Evolutionary conservation across 2,113 vertebrate genomes (phyloP), one percentile per base, ranked within the genome.

Genomic region (Merops nubicus): DNA sequence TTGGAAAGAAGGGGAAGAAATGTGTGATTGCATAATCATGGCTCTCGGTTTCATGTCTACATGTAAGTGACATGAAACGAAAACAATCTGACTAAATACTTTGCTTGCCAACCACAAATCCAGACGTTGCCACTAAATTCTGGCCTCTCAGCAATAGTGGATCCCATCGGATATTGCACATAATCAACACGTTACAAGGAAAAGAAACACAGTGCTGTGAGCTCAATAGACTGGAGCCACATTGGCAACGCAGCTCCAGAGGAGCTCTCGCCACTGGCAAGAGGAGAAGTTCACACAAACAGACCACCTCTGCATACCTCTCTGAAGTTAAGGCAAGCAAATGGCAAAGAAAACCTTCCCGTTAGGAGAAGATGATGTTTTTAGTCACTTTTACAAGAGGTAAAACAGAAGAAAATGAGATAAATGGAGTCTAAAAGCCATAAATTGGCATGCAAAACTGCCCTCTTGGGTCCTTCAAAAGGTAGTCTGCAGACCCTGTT

Each of bases 401-500:
- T 36, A 76, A 78, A n/a, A 0, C 19, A 42, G 34, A 48, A 54
- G 31, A 45, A 82, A 60, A 62, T 4, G 8, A 67, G 34, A 64
- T 8, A 75, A 85, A 54, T 4, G 19, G 47, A 67, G 28, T 36
- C 29, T 42, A 36, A 62, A 89, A 43, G 50, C 62, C 74, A 53
- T 21, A 18, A 48, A 40, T 0, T 25, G 79, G 15, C 19, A 8
- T 6, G 17, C 42, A 63, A 56, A 57, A 65, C 34, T 13, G 3
- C 15, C 6, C 7, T 17, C 7, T 7, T 0, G 0, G 43, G 28
- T 42, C 18, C 34, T 64, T 51, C n/a, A 15, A 11, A 43, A n/a
- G 42, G 22, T 1, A 28, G 20, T 23, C 28, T 70, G 40, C 57
- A 45, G 64, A 25, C 10, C 31, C 31, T n/a, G 8, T 5, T 18